These are phyloP conservation scores for Andrena dorsata DNA, from an alignment of 2,888 invertebrate species.

Conservation along the genomic window DNA sequence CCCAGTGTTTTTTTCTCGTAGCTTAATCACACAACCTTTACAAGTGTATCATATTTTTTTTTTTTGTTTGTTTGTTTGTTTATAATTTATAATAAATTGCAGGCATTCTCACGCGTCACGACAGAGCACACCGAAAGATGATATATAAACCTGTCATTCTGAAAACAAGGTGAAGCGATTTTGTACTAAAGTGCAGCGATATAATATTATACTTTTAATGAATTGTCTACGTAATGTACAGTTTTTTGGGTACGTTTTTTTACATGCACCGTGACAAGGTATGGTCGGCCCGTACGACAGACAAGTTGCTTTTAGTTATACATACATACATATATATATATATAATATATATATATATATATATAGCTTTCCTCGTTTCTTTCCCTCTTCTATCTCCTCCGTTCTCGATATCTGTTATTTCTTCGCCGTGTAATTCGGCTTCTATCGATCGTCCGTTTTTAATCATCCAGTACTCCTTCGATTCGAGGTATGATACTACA, in stretches of 20 bases:
- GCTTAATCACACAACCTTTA: slow-evolving; percentile 62
- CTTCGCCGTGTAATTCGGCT: not conserved
- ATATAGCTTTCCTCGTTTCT: slow-evolving; percentile 13
- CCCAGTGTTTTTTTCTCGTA: slow-evolving; percentile 17
- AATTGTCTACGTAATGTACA: slow-evolving; percentile 81
- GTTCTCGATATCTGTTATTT: slow-evolving; percentile 26
- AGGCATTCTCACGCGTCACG: slow-evolving; percentile 77
- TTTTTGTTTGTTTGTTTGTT: slow-evolving; percentile 19
- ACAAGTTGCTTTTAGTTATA: slow-evolving; percentile 44
- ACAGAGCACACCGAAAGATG: slow-evolving; percentile 75
- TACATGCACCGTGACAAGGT: slow-evolving; percentile 77
- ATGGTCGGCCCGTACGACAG: slow-evolving; percentile 74
- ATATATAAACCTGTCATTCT: slow-evolving; percentile 78
- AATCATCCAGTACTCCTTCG: not conserved
- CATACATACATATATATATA: slow-evolving; percentile 9
- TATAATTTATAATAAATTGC: slow-evolving; percentile 72
- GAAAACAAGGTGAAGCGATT: slow-evolving; percentile 81
- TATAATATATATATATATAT: slow-evolving; percentile 1
- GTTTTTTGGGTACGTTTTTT: slow-evolving; percentile 73
- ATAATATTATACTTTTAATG: slow-evolving; percentile 79
- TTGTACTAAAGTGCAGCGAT: slow-evolving; percentile 84
- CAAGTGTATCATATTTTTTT: slow-evolving; percentile 28
- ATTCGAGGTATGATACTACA: slow-evolving; percentile 24
- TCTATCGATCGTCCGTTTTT: slow-evolving; percentile 1
- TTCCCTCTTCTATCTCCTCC: not conserved